A percentile compares a stretch with the other conserved stretches of the same genome.
phyloP scores from a whole-genome alignment of 30 jellyfish, hydroid and myxozoan species.

The Hydractinia echinata region DNA sequence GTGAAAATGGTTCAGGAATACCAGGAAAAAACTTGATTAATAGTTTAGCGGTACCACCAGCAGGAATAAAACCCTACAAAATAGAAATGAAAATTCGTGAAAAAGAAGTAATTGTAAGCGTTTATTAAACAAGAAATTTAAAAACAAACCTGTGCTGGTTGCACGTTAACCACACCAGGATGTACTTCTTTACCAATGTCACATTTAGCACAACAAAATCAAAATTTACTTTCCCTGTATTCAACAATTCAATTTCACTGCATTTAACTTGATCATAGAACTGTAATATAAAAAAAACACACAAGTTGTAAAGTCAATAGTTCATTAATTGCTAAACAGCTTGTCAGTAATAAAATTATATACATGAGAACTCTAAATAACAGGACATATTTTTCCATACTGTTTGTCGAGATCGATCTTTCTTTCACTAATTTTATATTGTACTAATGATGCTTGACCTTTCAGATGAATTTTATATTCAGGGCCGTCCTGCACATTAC shows the following conservation, averaged over 20 bases:
- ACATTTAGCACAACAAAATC: slow-evolving; percentile 54
- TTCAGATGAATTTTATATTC: slow-evolving; percentile 66
- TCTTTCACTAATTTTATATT: slow-evolving; percentile 46
- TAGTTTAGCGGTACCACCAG: slow-evolving; percentile 47
- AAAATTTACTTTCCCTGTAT: slow-evolving; percentile 75
- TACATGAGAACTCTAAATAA: too few relatives aligned
- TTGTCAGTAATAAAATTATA: too few relatives aligned
- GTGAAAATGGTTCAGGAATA: slow-evolving; percentile 61
- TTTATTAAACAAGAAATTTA: background rate
- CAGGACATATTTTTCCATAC: slow-evolving; percentile 27
- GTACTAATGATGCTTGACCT: slow-evolving; percentile 92
- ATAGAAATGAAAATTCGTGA: background rate
- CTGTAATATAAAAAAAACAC: slow-evolving; percentile 33
- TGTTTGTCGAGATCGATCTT: slow-evolving; percentile 65
- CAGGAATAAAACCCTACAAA: slow-evolving; percentile 67
- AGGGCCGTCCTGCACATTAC: slow-evolving; percentile 94
- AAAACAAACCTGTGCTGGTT: slow-evolving; percentile 63
- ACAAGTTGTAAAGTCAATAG: background rate
- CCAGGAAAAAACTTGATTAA: slow-evolving; percentile 64
- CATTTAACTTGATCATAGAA: slow-evolving; percentile 59
- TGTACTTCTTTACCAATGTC: slow-evolving; percentile 53
- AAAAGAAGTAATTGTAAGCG: background rate
- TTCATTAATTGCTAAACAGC: too few relatives aligned
- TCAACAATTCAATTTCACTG: slow-evolving; percentile 48
- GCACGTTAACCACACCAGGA: slow-evolving; percentile 65